Base-by-base conservation (phyloP, 2,888 invertebrate genomes). In the Acronicta aceris region DNA sequence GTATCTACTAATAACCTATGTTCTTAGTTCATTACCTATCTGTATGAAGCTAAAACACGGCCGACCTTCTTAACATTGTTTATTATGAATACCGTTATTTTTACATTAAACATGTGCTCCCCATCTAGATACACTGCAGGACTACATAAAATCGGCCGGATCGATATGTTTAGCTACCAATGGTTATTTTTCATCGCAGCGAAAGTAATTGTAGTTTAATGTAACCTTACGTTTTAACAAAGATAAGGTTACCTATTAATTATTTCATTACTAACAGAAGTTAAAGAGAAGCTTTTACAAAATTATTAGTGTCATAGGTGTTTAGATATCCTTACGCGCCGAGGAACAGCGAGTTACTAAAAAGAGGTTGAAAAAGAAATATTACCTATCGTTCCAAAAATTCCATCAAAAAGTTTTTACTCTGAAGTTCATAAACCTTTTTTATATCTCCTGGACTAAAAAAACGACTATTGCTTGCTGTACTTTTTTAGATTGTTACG, bases 11-110 rank as follows among this genome's bases (percentile, higher is more conserved):
- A 65, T 65, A 74, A 71, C 57, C 53, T 62, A 46, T 62, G 56
- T 13, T 59, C 58, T 56, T 45, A 43, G 65, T 73, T 56, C 46
- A 59, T 73, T 71, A 67, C 60, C 61, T 65, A n/a, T n/a, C n/a
- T 54, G 49, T 51, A 52, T 42, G 55, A 66, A 70, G 59, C 54
- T 61, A 46, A 42, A 72, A 74, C 61, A 60, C 42, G 64, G 33
- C 67, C 67, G 81, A 65, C 76, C 79, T 79, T 71, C 74, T 68
- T 74, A 62, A 50, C 50, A 68, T 56, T 78, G 79, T 81, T 78
- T 81, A 79, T 71, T 69, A 68, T 68, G 69, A 68, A 60, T 45
- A 57, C 52, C 45, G 72, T 70, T 78, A 73, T 69, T 76, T 76
- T 76, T 78, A 72, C 74, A 74, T 58, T 52, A 55, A 75, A 77